Base-by-base conservation (phyloP, 2,888 invertebrate species). In the Drosophila formosana region DNA sequence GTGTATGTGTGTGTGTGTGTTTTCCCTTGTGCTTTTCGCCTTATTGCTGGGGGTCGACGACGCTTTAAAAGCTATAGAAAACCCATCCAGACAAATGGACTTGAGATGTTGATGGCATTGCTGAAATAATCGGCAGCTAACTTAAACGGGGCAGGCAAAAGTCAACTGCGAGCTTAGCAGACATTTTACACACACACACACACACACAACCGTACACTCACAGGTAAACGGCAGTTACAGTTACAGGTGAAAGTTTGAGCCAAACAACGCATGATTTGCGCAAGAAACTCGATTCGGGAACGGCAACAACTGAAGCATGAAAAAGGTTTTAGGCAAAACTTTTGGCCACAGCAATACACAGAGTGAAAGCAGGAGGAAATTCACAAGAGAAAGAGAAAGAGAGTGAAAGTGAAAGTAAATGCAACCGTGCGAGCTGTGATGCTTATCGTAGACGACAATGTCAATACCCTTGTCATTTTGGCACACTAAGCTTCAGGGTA, bases 401-500 rank as follows among this genome's bases (percentile, higher is more conserved):
- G n/a, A 1, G 46, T 13, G 6, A 7, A 61, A 58, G 52, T 56
- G 25, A 62, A 69, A 69, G 64, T 34, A 63, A 78, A 72, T 79
- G 76, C 80, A 79, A 62, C 64, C 37, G 57, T 61, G 79, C 60
- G 70, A 82, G 69, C 51, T 75, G 63, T 52, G 55, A 73, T 77
- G 78, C 58, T 81, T 66, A 75, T 57, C 63, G 49, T 63, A 64
- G 76, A 65, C 75, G 65, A 80, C 73, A 88, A 83, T 88, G 87
- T 77, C 87, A 83, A 84, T 87, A 78, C 82, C 88, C 88, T 75
- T 89, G 88, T 85, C 85, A 84, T 52, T 56, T 52, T 47, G 66
- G 52, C 65, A 58, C 46, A 61, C 50, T 72, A 52, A 67, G 60
- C 63, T 58, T 34, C 23, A 25, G 39, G 50, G 25, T 45, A 61